Evolutionary conservation across 2,888 invertebrate genomes (phyloP), one percentile per base, ranked within the genome.

Genomic region (Halictus ligatus): DNA sequence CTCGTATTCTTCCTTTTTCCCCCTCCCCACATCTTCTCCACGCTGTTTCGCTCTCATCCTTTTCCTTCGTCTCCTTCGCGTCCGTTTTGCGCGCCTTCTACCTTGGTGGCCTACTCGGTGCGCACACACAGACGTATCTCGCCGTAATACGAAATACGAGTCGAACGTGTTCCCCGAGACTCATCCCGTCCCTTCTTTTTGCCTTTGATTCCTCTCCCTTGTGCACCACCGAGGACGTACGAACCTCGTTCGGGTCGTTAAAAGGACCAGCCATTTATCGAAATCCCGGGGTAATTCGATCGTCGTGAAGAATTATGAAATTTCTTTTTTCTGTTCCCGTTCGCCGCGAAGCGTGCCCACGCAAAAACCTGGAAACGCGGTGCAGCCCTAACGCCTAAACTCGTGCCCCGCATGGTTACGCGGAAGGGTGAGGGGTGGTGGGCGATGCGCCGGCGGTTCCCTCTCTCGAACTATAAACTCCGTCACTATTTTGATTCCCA

Each of bases 401-500:
- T 29, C 64, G 29, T 18, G 6, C n/a, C 54, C 10, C n/a, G 21
- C 1, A 54, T n/a, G 21, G n/a, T n/a, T 10, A 54, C 21, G 54
- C 10, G 2, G 4, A 12, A 1, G 43, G 50, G 0, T 2, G 8
- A 7, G 18, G 64, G 69, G 10, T 1, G 15, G 6, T 6, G 1
- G 4, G 69, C 0, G 81, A 50, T 48, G 78, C 29, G 43, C 35
- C 2, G 35, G 43, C 48, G 58, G 71, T 73, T 80, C 85, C 84
- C 80, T 87, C 89, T 83, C 88, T 69, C 78, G 84, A 90, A 89
- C 88, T 90, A 89, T 91, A 91, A 92, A 92, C 89, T 91, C 88
- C 83, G 88, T 89, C 89, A 91, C 91, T 92, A 93, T 92, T 93
- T 93, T 94, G 92, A 94, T 94, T 93, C 93, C 92, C 91, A 91